Evolutionary conservation across 2,888 invertebrate genomes (phyloP).

Genomic region (Hyppa rectilinea): DNA sequence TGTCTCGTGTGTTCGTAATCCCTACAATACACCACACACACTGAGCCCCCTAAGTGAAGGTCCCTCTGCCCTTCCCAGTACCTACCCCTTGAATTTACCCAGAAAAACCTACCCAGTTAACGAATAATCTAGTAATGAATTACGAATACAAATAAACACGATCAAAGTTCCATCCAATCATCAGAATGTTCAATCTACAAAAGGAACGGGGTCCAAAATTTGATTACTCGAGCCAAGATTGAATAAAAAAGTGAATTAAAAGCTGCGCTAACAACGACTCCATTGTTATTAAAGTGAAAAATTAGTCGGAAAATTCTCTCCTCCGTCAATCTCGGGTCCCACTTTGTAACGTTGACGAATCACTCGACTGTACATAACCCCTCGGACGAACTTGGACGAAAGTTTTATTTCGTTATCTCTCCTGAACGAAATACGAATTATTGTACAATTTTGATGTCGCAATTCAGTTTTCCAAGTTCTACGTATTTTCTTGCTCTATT

Average conservation of each 20-base stretch:
- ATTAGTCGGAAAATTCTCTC: conserved; percentile 62
- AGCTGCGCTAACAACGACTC: conserved; percentile 62
- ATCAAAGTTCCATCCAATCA: conserved; percentile 38
- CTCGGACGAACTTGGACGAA: conserved; percentile 68
- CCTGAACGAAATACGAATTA: conserved; percentile 67
- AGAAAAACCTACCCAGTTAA: neutral
- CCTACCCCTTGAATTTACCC: conserved; percentile 6
- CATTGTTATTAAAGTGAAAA: conserved; percentile 72
- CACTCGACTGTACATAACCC: conserved; percentile 65
- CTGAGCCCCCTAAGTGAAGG: no score
- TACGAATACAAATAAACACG: conserved; percentile 32
- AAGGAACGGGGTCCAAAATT: conserved; percentile 39
- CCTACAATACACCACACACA: no score
- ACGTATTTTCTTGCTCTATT: conserved; percentile 46
- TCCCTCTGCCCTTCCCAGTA: no score
- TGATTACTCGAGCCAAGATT: conserved; percentile 43
- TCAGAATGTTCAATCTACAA: conserved; percentile 36
- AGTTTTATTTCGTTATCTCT: conserved; percentile 78
- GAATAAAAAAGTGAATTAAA: conserved; percentile 63
- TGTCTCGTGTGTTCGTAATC: no score
- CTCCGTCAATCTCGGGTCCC: conserved; percentile 70
- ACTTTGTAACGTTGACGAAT: conserved; percentile 74
- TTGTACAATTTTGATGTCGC: conserved; percentile 64
- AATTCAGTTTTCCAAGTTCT: conserved; percentile 53
- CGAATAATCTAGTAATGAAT: conserved; percentile 26